Conservation (phyloP, 1,140 invertebrate species). For the Orchesella cincta region DNA sequence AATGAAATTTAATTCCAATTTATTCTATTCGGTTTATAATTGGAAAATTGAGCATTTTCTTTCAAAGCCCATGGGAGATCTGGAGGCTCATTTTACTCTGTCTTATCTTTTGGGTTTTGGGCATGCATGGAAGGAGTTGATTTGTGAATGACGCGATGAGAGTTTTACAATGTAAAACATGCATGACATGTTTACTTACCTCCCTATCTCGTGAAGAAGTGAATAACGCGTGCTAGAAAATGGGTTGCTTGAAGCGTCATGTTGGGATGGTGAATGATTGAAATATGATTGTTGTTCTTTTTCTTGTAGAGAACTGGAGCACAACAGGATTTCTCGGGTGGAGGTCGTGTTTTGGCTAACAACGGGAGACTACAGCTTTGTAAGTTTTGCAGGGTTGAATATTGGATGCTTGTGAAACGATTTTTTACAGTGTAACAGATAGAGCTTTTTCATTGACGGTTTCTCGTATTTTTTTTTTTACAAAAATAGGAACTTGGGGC, state of each 20-base stretch:
- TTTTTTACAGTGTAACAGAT: neutral
- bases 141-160: neutral
- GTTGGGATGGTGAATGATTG: neutral
- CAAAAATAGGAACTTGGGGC: conserved; percentile 66
- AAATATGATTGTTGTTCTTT: neutral
- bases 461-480: conserved; percentile 51
- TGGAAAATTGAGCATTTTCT: too few species aligned
- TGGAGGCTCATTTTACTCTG: too few species aligned
- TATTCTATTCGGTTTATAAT: too few species aligned
- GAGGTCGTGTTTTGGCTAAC: conserved; percentile 34
- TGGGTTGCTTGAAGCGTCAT: neutral
- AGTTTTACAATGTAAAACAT: neutral
- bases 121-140: neutral
- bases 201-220: neutral
- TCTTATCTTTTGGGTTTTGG: too few species aligned
- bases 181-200: neutral
- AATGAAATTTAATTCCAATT: too few species aligned
- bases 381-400: conserved; percentile 60
- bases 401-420: neutral
- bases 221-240: neutral
- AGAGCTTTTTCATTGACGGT: neutral
- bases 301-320: conserved; percentile 44
- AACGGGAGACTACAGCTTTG: conserved; percentile 63
- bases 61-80: too few species aligned
- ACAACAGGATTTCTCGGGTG: conserved; percentile 45